Evolutionary conservation across 2,888 invertebrate genomes (phyloP).

Genomic region (Caenorhabditis sp.): DNA sequence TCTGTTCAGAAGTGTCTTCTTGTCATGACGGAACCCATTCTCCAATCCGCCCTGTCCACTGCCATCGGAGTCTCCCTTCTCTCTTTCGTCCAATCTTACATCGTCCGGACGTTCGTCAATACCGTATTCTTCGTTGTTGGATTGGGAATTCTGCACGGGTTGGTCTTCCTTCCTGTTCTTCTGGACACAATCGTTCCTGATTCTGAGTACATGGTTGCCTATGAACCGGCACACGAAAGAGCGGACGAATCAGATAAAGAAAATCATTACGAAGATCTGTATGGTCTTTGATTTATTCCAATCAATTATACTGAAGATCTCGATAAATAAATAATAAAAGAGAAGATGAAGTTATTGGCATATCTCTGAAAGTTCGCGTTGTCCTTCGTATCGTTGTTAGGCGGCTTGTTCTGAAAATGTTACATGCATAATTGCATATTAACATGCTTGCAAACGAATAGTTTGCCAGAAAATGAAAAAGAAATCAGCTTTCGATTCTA

Average conservation of each 20-base stretch:
- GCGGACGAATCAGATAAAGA: not conserved
- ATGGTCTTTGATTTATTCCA: conserved; percentile 11
- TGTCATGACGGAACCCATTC: conserved; percentile 73
- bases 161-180: conserved; percentile 75
- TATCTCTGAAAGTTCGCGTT: conserved; percentile 17
- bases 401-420: conserved; percentile 23
- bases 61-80: conserved; percentile 73
- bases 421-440: conserved; percentile 5
- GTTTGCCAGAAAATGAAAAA: no score
- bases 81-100: conserved; percentile 74
- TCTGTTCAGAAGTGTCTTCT: conserved; percentile 68
- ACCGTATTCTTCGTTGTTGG: conserved; percentile 76
- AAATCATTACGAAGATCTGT: conserved; percentile 40
- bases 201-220: conserved; percentile 56
- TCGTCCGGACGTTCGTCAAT: conserved; percentile 76
- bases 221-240: conserved; percentile 43
- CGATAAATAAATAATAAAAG: conserved; percentile 8
- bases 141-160: conserved; percentile 73
- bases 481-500: no score
- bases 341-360: no score
- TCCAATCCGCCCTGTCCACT: conserved; percentile 75
- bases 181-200: conserved; percentile 68
- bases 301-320: conserved; percentile 1
- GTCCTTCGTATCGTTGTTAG: conserved; percentile 26
- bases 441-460: not conserved